Evolutionary conservation across 2,888 invertebrate species (phyloP).

Genomic region (Drymonia ruficornis): DNA sequence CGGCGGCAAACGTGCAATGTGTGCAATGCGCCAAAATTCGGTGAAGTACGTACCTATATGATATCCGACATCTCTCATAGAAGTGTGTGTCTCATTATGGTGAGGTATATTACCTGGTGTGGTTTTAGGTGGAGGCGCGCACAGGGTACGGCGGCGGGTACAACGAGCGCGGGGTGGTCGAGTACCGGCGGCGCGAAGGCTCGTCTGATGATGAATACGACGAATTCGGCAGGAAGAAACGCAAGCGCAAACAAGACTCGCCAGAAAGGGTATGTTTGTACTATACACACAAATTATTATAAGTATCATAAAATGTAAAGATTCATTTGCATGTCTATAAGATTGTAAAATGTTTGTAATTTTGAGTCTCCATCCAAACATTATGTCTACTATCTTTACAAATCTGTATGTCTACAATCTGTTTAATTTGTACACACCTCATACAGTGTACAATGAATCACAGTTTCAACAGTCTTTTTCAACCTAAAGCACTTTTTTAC

Average conservation of each 20-base stretch:
- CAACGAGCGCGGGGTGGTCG: conserved; percentile 98
- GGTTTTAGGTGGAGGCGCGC: conserved; percentile 87
- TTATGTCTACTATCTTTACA: no score
- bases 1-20: conserved; percentile 98
- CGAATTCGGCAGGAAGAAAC: conserved; percentile 92
- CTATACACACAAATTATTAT: conserved; percentile 6
- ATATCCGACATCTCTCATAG: neutral
- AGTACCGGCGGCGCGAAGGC: conserved; percentile 94
- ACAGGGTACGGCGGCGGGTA: conserved; percentile 95
- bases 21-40: conserved; percentile 99
- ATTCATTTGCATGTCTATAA: neutral
- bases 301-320: conserved; percentile 1
- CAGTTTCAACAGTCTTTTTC: conserved; percentile 30
- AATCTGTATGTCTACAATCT: neutral
- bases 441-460: conserved; percentile 12
- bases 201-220: conserved; percentile 98
- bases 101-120: conserved; percentile 10
- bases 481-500: conserved; percentile 46
- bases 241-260: conserved; percentile 69
- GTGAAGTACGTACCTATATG: conserved; percentile 86
- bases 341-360: neutral
- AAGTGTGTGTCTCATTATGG: conserved; percentile 2
- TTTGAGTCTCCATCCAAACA: neutral
- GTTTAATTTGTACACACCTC: neutral
- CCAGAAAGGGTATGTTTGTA: conserved; percentile 51